Evolutionary conservation across 2,797 vertebrate species (phyloP), one percentile per base, ranked within the genome.

Genomic region (Otolemur crassicaudatus): DNA sequence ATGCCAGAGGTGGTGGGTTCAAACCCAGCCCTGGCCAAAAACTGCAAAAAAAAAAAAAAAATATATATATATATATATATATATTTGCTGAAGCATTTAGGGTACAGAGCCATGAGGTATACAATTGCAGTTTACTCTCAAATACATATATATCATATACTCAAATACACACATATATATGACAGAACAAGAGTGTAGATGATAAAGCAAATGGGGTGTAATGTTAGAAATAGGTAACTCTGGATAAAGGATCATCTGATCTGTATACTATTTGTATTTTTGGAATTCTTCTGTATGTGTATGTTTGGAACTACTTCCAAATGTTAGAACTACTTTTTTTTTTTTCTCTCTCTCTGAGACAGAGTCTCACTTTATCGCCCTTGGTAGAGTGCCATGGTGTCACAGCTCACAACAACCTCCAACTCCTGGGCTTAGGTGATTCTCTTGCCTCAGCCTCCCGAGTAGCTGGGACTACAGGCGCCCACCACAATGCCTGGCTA

Each of bases 201-300:
- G n/a, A 92, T 91, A 90, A 90, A 79, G 77, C 49, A 88, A 85
- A 75, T 40, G 69, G 56, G 16, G 14, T 75, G 80, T 95, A 82
- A 94, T 92, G 27, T 43, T 90, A 91, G 67, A 5, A 70, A n/a
- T 19, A 91, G 75, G 46, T 63, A 61, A 87, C 46, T 86, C 56
- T 23, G 20, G 56, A 76, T 65, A 93, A 91, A 92, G 53, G 37
- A n/a, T 58, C 25, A 67, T 25, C 25, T 63, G 11, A 90, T 65
- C 23, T 83, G 17, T 58, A 14, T 77, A 76, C 19, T 81, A 34
- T 67, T 94, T 14, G 14, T 60, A 65, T 79, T 73, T 67, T 65
- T 90, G 10, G 16, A 76, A 31, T 85, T 90, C 76, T 75, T 93
- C 49, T 56, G 7, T 70, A 34, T 82, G 40, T 56, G 7, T 70